Evolutionary conservation across 2,888 invertebrate species (phyloP), one percentile per base, ranked within the genome.

Genomic region (Silvanus unidentatus): DNA sequence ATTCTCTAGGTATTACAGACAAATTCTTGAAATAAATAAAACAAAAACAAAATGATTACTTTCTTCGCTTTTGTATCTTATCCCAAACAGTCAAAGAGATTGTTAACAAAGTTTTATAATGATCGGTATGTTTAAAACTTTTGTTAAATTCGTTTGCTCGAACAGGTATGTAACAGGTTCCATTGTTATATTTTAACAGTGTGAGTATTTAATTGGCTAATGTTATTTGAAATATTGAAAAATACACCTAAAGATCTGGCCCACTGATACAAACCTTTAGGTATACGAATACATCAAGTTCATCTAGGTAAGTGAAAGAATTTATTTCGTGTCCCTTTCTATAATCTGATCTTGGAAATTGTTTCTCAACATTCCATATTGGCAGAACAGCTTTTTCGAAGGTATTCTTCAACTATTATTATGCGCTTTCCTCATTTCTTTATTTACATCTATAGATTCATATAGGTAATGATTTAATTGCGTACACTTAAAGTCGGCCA

Each of bases 31-130:
- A n/a, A n/a, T n/a, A n/a, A n/a, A n/a, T 8, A 22, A 22, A 22
- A 3, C 22, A 22, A 22, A 22, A 22, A 22, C 22, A 3, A 5
- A 22, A 22, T 22, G 22, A 22, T 22, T 22, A 8, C 8, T 22
- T 22, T 22, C 4, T 3, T 22, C 22, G 4, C 8, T 22, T 8
- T 14, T 28, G 10, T 13, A 28, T 16, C 39, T 43, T 43, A 43
- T 43, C 43, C 39, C n/a, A n/a, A n/a, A n/a, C n/a, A n/a, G n/a
- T n/a, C 30, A 38, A 49, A 50, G 47, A 53, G 48, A 53, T 53
- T 48, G 50, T 50, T 53, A 50, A 53, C 53, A 53, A 53, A 47
- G 43, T 49, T 42, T 50, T 52, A 52, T 52, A 48, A 50, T 47
- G 53, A 53, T 50, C 53, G 52, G 50, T 48, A 49, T 53, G 53